A percentile compares a stretch with the other conserved stretches of the same genome.
These are phyloP conservation scores for Dasyurus viverrinus DNA, from an alignment of 2,113 vertebrate species.

Conservation along the genomic window DNA sequence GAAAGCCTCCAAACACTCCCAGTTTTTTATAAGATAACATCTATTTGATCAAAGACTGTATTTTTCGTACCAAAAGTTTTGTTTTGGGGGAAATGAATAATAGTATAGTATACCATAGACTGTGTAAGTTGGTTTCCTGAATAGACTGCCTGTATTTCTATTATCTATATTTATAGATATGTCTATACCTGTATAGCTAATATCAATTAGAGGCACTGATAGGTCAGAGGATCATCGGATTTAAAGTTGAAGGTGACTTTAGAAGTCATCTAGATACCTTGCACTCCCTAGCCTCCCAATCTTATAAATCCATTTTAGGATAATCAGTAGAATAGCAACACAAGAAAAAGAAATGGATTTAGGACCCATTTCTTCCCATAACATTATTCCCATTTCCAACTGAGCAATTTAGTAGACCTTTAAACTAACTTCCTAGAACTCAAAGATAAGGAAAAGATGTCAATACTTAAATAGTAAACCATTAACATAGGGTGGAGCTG, in stretches of 20 bases:
- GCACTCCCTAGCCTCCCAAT: neutral
- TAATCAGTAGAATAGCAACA: neutral
- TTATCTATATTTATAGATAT: no score
- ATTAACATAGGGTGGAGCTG: slow-evolving; percentile 5
- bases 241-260: neutral
- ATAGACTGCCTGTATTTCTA: neutral
- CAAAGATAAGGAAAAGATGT: slow-evolving; percentile 12
- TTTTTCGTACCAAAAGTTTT: slow-evolving; percentile 27
- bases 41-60: neutral
- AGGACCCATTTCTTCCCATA: neutral
- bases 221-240: neutral
- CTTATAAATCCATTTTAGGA: slow-evolving; percentile 9
- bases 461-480: slow-evolving; percentile 1
- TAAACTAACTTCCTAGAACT: slow-evolving; percentile 33
- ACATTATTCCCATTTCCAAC: neutral
- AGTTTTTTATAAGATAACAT: neutral
- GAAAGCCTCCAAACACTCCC: neutral
- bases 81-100: slow-evolving; percentile 37
- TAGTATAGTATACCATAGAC: neutral
- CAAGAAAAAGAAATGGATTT: neutral
- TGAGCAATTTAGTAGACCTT: slow-evolving; percentile 15
- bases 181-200: no score
- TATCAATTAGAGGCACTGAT: neutral
- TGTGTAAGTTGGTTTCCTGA: neutral
- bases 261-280: neutral